Conservation (phyloP, 2,888 invertebrate genomes). For the Acleris holmiana region DNA sequence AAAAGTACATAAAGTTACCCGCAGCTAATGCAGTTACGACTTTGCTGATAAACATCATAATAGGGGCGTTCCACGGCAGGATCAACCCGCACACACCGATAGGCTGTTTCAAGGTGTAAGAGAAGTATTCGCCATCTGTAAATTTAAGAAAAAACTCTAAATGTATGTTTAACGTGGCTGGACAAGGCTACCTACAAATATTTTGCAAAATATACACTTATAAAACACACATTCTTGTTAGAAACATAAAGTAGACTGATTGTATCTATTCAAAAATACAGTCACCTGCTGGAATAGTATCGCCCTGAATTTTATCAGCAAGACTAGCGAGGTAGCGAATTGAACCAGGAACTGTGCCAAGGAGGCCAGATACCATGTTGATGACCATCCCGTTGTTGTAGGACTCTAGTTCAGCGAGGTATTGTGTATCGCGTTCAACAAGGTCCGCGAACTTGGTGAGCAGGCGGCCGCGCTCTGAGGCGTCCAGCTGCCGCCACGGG, state of each 20-base stretch:
- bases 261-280: too few relatives aligned
- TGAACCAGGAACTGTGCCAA: constrained; percentile 70
- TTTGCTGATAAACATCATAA: constrained; percentile 96
- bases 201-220: too few relatives aligned
- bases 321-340: constrained; percentile 93
- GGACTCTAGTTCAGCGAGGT: constrained; percentile 93
- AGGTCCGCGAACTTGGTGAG: constrained; percentile 91
- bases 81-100: constrained; percentile 93
- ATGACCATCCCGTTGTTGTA: constrained; percentile 95
- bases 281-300: constrained; percentile 86
- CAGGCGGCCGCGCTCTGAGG: constrained; percentile 89
- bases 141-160: constrained; percentile 1
- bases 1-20: constrained; percentile 45
- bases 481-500: constrained; percentile 92
- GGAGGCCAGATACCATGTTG: constrained; percentile 82
- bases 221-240: too few relatives aligned
- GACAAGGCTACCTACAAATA: too few relatives aligned
- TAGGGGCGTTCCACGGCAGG: constrained; percentile 95
- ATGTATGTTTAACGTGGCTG: not conserved
- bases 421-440: constrained; percentile 88
- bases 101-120: constrained; percentile 85
- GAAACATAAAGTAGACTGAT: too few relatives aligned
- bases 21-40: constrained; percentile 88
- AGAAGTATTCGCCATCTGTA: constrained; percentile 88
- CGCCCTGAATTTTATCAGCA: constrained; percentile 93